Percentiles rank a stretch among this genome's conserved stretches.
phyloP scores from a whole-genome alignment of 2,797 vertebrate genomes.

The Steatocranus sp. region DNA sequence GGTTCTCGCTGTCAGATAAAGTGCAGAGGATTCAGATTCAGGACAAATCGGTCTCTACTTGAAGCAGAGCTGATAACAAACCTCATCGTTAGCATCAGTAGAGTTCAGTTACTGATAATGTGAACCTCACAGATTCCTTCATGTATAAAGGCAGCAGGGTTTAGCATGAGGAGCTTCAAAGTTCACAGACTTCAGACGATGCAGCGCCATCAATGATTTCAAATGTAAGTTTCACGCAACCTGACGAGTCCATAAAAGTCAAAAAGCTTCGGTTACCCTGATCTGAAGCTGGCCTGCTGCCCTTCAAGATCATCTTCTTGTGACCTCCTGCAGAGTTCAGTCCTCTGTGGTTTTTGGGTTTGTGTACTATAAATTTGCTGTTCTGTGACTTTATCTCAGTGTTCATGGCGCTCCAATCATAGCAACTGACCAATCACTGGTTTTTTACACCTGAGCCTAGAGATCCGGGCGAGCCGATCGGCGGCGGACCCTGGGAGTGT shows the following conservation, averaged over 20 bases:
- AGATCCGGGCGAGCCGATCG: background rate
- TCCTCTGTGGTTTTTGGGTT: background rate
- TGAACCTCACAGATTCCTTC: background rate
- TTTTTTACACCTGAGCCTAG: accelerated
- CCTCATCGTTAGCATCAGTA: background rate
- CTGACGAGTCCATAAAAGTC: accelerated
- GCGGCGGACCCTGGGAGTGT: accelerated
- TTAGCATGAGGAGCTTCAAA: too few relatives aligned
- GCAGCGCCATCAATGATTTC: background rate
- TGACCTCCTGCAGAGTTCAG: background rate
- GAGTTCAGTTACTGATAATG: background rate
- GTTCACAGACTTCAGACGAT: background rate
- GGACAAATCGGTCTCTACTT: background rate
- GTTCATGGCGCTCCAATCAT: background rate
- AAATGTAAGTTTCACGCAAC: background rate
- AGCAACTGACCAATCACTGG: background rate
- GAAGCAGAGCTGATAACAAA: background rate
- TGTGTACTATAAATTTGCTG: background rate
- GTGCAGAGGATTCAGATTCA: background rate
- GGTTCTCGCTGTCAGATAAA: background rate
- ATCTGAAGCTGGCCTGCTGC: background rate
- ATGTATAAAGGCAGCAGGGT: background rate
- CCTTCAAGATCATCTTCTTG: background rate
- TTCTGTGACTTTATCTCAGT: background rate
- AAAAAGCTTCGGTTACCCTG: accelerated